Evolutionary conservation across 2,888 invertebrate genomes (phyloP), one percentile per base, ranked within the genome.

Genomic region (Geophilus truncorum): DNA sequence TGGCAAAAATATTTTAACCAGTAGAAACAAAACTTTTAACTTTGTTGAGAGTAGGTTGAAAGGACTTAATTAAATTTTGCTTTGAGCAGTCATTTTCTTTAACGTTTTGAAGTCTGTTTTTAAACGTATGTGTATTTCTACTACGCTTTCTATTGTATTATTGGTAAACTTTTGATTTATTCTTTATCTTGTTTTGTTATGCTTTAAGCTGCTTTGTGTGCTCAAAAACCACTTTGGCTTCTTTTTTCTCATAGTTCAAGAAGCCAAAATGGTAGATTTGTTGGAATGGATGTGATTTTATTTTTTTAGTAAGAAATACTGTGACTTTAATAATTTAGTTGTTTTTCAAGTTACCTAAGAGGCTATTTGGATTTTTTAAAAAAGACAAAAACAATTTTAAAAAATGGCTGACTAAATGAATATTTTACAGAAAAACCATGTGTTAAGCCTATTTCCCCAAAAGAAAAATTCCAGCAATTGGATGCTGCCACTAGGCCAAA

Each of bases 381-480:
- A n/a, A n/a, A n/a, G n/a, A n/a, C n/a, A n/a, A n/a, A n/a, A n/a
- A n/a, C 18, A 21, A 6, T 62, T 62, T 21, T 62, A 18, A 76
- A 30, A 76, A 34, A 32, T 76, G 40, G 40, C 40, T 81, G 57
- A 45, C 30, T 15, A 80, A 36, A 57, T 80, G 28, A 45, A 78
- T 70, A 79, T n/a, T 80, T 82, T 81, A 18, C 81, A 82, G 83
- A 80, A 79, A 82, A 82, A 70, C 82, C 82, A 51, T 82, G 40
- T 40, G 40, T 75, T 36, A 82, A 82, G 78, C 80, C 80, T 25
- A 32, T 82, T 18, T 83, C 83, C 18, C 82, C 83, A 77, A 82
- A 81, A 79, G 83, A 82, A 62, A 83, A 82, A 81, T 83, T 83
- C 79, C 83, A 82, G 57, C 82, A 82, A 80, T 81, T 83, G 83